Base-by-base conservation (phyloP, 2,888 invertebrate genomes). In the Nysson spinosus region DNA sequence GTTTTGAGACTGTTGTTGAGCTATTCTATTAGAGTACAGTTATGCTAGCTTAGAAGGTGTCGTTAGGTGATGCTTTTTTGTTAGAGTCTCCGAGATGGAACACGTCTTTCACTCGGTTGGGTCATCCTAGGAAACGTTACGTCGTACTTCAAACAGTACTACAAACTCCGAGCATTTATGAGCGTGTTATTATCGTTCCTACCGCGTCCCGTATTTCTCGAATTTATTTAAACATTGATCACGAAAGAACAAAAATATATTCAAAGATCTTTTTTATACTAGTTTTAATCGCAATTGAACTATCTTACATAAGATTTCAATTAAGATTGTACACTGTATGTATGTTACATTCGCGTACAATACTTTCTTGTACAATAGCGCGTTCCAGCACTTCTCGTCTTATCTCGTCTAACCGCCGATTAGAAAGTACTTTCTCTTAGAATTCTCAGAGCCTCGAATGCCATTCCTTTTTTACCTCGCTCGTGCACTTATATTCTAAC, bases 11-110 rank as follows among this genome's bases (percentile, higher is more conserved):
- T n/a, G n/a, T 28, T 61, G 66, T 57, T 54, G 52, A 32, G 30
- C 12, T 46, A 60, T 70, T 67, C 67, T 67, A 54, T 67, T 55
- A 47, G 30, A 55, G 50, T 74, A 74, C 64, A 74, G 74, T 73
- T 74, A 73, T 56, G 37, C 54, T 65, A 19, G 58, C 56, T 37
- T 55, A 54, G 47, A 49, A 46, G 47, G 35, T 22, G 34, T 51
- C 46, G 52, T 51, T 55, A 47, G 60, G 24, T 22, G 51, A 50
- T 61, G n/a, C 49, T 49, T 37, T 64, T 51, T 68, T 46, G 49
- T 73, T 57, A 34, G 51, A 46, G 32, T 14, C 49, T 40, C 7
- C 9, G 28, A 14, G 22, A 22, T 58, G 51, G 35, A 30, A 14
- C 37, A 20, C 20, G 28, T 12, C 30, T 22, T 19, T 26, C 19